A percentile compares a stretch with the other conserved stretches of the same genome.
Conservation (phyloP, 2,797 vertebrate species). For the Chromis chromis region DNA sequence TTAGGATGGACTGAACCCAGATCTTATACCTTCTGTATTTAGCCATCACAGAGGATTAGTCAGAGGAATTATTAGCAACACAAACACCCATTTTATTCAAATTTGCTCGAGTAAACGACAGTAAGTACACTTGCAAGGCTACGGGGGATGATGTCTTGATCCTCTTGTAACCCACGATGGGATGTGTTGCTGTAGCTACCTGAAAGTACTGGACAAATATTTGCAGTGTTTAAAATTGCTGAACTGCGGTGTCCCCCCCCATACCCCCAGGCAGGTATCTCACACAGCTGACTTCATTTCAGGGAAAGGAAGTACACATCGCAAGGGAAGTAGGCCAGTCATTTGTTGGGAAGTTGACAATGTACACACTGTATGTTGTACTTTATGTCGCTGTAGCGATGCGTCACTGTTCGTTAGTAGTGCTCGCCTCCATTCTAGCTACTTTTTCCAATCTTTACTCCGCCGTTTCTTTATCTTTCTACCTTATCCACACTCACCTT, state of each 20-base stretch:
- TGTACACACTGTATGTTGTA: background rate
- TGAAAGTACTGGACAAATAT: constrained; percentile 76
- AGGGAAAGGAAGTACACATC: constrained; percentile 37
- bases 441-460: background rate
- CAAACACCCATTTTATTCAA: background rate
- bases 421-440: background rate
- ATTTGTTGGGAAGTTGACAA: constrained; percentile 1
- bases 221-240: constrained; percentile 70
- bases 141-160: constrained; percentile 1
- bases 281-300: constrained; percentile 50
- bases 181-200: constrained; percentile 75
- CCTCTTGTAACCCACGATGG: constrained; percentile 37
- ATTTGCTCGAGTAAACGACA: background rate
- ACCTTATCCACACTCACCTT: background rate
- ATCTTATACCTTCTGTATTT: background rate
- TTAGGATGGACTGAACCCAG: background rate
- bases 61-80: background rate
- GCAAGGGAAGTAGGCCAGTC: constrained; percentile 9
- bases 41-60: constrained; percentile 9
- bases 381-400: background rate
- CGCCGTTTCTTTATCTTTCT: constrained; percentile 20
- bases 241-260: constrained; percentile 23
- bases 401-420: background rate
- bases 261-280: constrained; percentile 16
- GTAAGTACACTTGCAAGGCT: background rate